Percentiles rank a stretch among this genome's conserved stretches.
Conservation (phyloP, 2,797 vertebrate genomes). For the Margarornis squamiger region DNA sequence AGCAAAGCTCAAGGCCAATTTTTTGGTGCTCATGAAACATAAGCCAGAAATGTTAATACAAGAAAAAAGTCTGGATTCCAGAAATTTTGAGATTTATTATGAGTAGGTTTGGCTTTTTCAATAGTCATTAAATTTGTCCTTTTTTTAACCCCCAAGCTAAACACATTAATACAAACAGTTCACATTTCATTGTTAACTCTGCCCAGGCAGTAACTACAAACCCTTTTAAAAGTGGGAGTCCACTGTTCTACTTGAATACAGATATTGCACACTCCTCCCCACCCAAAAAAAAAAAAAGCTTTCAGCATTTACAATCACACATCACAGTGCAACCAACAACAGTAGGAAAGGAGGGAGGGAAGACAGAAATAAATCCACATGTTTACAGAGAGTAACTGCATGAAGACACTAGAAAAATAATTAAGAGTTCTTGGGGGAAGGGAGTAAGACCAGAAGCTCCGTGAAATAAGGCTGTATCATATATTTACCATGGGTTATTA, state of each 20-base stretch:
- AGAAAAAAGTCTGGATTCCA: background rate
- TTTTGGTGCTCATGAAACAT: background rate
- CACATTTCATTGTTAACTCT: background rate
- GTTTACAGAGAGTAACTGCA: background rate
- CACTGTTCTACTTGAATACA: background rate
- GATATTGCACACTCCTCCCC: background rate
- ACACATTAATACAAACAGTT: background rate
- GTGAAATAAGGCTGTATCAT: background rate
- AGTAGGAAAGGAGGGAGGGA: background rate
- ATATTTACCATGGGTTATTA: slow-evolving; percentile 26
- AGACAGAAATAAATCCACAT: background rate
- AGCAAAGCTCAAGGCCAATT: background rate
- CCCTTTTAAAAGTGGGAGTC: background rate
- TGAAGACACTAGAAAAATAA: slow-evolving; percentile 12
- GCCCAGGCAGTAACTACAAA: background rate
- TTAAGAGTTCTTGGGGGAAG: background rate
- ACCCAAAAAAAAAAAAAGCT: background rate
- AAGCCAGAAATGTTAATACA: background rate
- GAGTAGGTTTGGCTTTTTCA: background rate
- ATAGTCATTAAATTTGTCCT: background rate
- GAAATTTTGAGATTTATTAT: background rate
- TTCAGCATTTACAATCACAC: background rate
- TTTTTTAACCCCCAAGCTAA: background rate
- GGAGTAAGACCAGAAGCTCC: background rate
- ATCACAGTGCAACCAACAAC: background rate